A percentile compares a stretch with the other conserved stretches of the same genome.
Conservation (phyloP, 2,113 vertebrate species). For the Pachycephala philippinensis region DNA sequence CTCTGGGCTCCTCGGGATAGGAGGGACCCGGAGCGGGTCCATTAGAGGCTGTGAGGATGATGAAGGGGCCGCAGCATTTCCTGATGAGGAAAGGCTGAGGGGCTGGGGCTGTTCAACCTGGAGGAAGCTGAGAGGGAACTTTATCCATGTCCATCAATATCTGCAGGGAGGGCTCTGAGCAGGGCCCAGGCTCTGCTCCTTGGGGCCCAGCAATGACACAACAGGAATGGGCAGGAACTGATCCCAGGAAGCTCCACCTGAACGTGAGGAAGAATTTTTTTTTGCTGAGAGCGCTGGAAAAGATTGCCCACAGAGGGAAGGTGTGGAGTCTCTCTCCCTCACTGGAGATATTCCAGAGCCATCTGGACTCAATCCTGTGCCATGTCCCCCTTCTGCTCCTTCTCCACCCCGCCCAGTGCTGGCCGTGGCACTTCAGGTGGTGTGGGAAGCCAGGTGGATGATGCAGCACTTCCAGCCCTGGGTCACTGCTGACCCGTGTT, state of each 20-base stretch:
- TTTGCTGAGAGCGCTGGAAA: neutral
- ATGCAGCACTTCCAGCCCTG: neutral
- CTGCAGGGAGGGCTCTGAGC: neutral
- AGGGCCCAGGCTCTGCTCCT: neutral
- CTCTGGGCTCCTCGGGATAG: neutral
- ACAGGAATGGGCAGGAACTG: neutral
- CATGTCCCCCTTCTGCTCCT: neutral
- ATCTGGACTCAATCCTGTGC: neutral
- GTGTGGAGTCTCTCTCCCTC: neutral
- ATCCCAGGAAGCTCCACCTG: neutral
- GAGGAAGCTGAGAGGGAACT: neutral
- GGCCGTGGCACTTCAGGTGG: neutral
- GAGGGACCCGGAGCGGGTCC: neutral
- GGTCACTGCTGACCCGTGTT: neutral
- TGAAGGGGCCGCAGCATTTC: neutral
- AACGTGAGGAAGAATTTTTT: neutral
- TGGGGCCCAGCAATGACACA: neutral
- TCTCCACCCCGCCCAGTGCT: fast-evolving
- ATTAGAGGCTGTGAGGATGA: neutral
- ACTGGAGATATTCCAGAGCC: neutral
- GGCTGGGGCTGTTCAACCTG: neutral
- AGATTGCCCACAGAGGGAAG: neutral
- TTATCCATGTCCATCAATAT: neutral
- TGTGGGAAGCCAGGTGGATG: neutral
- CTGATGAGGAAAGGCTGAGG: neutral